These are phyloP conservation scores for Smutsia temminckii DNA, from an alignment of 2,797 vertebrate genomes.

Conservation along the genomic window DNA sequence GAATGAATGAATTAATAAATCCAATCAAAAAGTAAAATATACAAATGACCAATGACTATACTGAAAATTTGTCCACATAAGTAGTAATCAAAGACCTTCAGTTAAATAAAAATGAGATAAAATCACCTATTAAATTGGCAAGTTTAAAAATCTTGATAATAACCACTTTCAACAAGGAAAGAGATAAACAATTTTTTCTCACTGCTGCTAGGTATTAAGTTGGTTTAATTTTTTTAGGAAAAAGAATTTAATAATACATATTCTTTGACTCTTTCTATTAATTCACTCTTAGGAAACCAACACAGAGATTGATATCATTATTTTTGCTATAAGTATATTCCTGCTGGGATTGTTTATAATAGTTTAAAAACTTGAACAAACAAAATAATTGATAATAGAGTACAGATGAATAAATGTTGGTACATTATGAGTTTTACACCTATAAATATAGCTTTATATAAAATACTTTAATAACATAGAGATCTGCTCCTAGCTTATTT, in stretches of 20 bases:
- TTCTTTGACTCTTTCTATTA: not conserved
- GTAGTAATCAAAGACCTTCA: not conserved
- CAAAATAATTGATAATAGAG: not conserved
- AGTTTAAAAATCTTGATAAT: not conserved
- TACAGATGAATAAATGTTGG: not conserved
- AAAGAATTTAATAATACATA: not conserved
- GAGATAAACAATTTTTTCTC: not conserved
- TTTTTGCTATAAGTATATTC: not conserved
- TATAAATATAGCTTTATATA: not conserved
- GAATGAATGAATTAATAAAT: not conserved
- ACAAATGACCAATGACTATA: not conserved
- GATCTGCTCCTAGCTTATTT: not conserved
- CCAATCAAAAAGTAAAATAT: not conserved
- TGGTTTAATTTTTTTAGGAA: not conserved
- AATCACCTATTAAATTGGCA: not conserved
- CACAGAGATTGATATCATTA: not conserved
- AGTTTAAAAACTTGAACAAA: not conserved
- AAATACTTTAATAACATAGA: slow-evolving; percentile 10
- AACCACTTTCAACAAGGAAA: not conserved
- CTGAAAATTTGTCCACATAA: not conserved
- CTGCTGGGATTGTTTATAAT: not conserved
- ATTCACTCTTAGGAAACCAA: not conserved
- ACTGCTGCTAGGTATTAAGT: not conserved
- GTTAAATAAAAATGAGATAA: slow-evolving; percentile 35
- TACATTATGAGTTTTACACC: not conserved